Conservation (phyloP, 2,888 invertebrate species). For the Notodonta dromedarius region DNA sequence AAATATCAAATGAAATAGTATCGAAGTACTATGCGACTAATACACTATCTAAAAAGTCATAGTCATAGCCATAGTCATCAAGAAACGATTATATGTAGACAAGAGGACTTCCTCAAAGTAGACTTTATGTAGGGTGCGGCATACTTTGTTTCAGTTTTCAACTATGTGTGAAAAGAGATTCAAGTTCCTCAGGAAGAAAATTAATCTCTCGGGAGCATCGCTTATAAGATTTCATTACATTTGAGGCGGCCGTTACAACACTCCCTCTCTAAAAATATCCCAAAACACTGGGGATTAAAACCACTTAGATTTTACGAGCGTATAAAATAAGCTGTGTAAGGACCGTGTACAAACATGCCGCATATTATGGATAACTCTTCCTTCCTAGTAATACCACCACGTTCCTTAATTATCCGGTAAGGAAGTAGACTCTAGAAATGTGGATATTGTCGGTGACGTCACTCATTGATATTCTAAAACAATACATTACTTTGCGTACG, state of each 20-base stretch:
- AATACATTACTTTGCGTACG: slow-evolving; percentile 15
- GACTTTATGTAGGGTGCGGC: too few relatives aligned
- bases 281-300: not conserved
- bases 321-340: not conserved
- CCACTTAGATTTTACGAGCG: not conserved
- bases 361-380: slow-evolving; percentile 16
- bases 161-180: too few relatives aligned
- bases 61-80: too few relatives aligned
- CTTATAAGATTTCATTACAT: too few relatives aligned
- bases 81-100: too few relatives aligned
- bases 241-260: too few relatives aligned
- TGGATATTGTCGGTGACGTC: slow-evolving; percentile 27
- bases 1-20: not conserved
- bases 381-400: slow-evolving; percentile 3
- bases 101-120: too few relatives aligned
- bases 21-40: too few relatives aligned
- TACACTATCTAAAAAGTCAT: too few relatives aligned
- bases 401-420: slow-evolving; percentile 6
- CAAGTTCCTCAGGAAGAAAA: too few relatives aligned
- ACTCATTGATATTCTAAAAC: slow-evolving; percentile 37
- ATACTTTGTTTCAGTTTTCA: too few relatives aligned
- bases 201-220: too few relatives aligned
- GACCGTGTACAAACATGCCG: not conserved
- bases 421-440: slow-evolving; percentile 12
- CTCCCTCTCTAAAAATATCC: not conserved